Evolutionary conservation across 2,888 invertebrate genomes (phyloP), one percentile per base, ranked within the genome.

Genomic region (Empis stercorea): DNA sequence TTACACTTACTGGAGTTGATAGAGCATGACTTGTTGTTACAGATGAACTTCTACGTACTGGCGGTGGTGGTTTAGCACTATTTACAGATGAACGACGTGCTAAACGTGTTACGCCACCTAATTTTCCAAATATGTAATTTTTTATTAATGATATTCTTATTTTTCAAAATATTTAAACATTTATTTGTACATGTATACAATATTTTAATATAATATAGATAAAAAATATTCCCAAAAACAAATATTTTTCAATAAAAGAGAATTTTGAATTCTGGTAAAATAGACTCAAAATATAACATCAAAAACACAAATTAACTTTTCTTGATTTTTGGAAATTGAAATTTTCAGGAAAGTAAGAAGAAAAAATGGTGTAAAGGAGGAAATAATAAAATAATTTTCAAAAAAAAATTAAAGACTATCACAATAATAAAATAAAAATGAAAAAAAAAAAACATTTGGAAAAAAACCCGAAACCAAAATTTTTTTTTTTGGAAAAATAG

Each of bases 31-130:
- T 65, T 50, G 70, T 68, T 48, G 70, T 70, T 48, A 70, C 70
- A 48, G 76, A 79, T 0, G 89, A 87, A 1, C 88, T 88, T 37
- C 89, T 74, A 44, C 91, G 73, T 40, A 88, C 83, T 0, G 89
- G 88, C 32, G 89, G 88, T 51, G 87, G 85, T 34, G 88, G 89
- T 65, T 86, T 80, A 16, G 65, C 64, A 54, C 65, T 65, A 54
- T 70, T 70, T 30, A 70, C 61, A 48, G 70, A 70, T 36, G 70
- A 66, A 37, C 70, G 62, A 47, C 70, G 61, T 43, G 70, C 63
- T 46, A 69, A 67, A 54, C 69, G 62, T 44, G 68, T 64, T 37
- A 61, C 60, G 55, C 61, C 60, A 51, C 59, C 60, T 59, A 39
- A 45, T 42, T 36, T 44, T n/a, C n/a, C n/a, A n/a, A n/a, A n/a